phyloP scores from a whole-genome alignment of 2,797 vertebrate species.

The Rhynchonycteris naso region DNA sequence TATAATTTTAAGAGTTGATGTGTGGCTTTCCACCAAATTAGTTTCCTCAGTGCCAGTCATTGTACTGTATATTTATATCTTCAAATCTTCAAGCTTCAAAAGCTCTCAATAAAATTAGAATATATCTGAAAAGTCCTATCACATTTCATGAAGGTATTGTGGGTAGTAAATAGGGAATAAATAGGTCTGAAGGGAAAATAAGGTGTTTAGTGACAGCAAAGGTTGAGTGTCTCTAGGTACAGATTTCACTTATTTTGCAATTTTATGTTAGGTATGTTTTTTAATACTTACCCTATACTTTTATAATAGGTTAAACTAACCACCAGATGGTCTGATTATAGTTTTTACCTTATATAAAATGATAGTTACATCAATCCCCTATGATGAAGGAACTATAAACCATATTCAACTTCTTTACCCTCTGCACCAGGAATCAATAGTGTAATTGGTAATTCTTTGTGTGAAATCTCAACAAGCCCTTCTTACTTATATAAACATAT shows the following conservation, averaged over 20 bases:
- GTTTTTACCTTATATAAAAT: not conserved
- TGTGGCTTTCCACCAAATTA: not conserved
- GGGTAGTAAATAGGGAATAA: not conserved
- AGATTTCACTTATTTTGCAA: not conserved
- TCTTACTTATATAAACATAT: not conserved
- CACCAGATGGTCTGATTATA: not conserved
- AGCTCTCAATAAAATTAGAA: not conserved
- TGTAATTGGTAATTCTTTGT: constrained; percentile 58
- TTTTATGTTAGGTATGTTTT: not conserved
- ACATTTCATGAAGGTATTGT: not conserved
- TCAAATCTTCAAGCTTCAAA: constrained; percentile 6
- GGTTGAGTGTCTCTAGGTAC: not conserved
- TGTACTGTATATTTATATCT: not conserved
- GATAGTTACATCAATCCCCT: not conserved
- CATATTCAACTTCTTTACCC: not conserved
- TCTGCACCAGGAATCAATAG: not conserved
- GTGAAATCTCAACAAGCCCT: constrained; percentile 9
- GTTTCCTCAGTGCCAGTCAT: not conserved
- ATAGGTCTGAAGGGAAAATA: not conserved
- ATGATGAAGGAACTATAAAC: not conserved
- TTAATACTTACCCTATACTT: not conserved
- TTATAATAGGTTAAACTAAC: constrained; percentile 17
- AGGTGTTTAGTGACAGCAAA: not conserved
- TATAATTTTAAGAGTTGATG: not conserved
- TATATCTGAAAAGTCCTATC: not conserved